Evolutionary conservation across 2,888 invertebrate genomes (phyloP).

Genomic region (Esperia sulphurella): DNA sequence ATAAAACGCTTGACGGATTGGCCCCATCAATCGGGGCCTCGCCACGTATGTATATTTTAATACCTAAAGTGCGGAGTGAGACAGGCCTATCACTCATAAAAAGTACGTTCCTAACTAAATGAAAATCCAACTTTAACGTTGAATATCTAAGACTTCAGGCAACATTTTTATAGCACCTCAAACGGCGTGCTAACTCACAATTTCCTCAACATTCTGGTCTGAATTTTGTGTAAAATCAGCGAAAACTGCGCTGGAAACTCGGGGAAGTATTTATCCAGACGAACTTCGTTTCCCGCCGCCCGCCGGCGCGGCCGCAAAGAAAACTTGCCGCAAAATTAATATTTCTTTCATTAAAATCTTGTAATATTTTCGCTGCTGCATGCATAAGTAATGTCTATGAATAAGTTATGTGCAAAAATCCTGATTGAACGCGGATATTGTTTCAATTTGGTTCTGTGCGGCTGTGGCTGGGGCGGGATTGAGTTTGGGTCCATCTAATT

Average conservation of each 20-base stretch:
- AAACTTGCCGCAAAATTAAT: conserved; percentile 78
- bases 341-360: conserved; percentile 81
- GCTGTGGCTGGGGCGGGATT: background rate
- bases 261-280: conserved; percentile 11
- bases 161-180: conserved; percentile 1
- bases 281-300: conserved; percentile 62
- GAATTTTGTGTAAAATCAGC: conserved; percentile 3
- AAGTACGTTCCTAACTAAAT: no score
- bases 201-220: background rate
- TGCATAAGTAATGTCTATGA: conserved; percentile 79
- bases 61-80: no score
- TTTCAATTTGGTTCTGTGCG: conserved; percentile 5
- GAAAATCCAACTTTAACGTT: conserved; percentile 2
- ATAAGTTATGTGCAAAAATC: conserved; percentile 73
- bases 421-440: conserved; percentile 40
- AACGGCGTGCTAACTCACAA: conserved; percentile 4
- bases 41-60: no score
- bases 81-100: no score
- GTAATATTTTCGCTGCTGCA: conserved; percentile 80
- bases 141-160: background rate
- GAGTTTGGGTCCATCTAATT: conserved; percentile 3
- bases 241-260: conserved; percentile 1
- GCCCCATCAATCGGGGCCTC: no score
- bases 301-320: conserved; percentile 56
- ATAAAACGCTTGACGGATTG: no score